phyloP scores from a whole-genome alignment of 2,113 vertebrate species.

The Cromileptes altivelis region DNA sequence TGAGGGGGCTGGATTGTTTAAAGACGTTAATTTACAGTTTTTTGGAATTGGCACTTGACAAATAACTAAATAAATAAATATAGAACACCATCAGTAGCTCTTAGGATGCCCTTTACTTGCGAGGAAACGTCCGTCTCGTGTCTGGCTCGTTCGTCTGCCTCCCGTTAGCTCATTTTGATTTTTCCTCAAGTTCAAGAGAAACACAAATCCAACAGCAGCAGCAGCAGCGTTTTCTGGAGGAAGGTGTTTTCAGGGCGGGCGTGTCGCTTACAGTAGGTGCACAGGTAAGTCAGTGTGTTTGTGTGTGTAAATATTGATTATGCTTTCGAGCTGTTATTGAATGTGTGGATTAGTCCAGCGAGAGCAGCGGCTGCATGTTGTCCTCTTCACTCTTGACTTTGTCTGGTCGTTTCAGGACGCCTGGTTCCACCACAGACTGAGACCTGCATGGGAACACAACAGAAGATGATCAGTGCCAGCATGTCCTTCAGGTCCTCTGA shows the following conservation, averaged over 20 bases:
- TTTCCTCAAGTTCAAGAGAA: slow-evolving; percentile 25
- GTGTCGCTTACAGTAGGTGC: slow-evolving; percentile 32
- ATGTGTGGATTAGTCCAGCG: slow-evolving; percentile 89
- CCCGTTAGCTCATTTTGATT: background rate
- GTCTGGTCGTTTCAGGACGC: slow-evolving; percentile 94
- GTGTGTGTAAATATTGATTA: slow-evolving; percentile 35
- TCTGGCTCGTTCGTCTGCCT: background rate
- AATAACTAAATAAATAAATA: slow-evolving; percentile 83
- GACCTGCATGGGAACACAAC: slow-evolving; percentile 85
- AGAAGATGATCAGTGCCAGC: background rate
- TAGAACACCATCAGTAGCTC: slow-evolving; percentile 50
- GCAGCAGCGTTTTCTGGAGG: slow-evolving; percentile 20
- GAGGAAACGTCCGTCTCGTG: slow-evolving; percentile 9
- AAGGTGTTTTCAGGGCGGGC: slow-evolving; percentile 2
- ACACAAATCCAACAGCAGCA: slow-evolving; percentile 34
- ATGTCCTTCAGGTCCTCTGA: too few relatives aligned
- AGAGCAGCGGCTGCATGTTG: slow-evolving; percentile 98
- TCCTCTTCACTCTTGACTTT: slow-evolving; percentile 96
- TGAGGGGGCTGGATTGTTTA: slow-evolving; percentile 68
- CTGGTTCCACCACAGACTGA: slow-evolving; percentile 97
- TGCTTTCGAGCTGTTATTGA: background rate
- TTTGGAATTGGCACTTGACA: slow-evolving; percentile 94
- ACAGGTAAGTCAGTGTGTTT: slow-evolving; percentile 39
- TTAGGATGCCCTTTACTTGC: background rate
- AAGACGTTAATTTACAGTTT: slow-evolving; percentile 53